These are phyloP conservation scores for Idaea dimidiata DNA, from an alignment of 2,888 invertebrate genomes.

Conservation along the genomic window DNA sequence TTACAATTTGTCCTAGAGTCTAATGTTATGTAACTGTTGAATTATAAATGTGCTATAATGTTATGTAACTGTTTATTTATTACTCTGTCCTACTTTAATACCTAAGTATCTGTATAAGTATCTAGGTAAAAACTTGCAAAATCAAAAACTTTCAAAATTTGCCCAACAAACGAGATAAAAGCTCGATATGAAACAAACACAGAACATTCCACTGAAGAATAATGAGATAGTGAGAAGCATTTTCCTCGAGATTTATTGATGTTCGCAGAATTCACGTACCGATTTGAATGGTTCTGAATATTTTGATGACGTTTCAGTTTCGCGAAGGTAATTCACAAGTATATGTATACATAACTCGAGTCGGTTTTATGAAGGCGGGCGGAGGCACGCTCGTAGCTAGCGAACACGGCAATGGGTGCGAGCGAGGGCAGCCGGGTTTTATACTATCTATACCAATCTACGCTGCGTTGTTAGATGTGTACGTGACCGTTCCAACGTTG, in stretches of 20 bases:
- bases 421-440: neutral
- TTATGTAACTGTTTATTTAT: too few relatives aligned
- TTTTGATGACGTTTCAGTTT: constrained; percentile 21
- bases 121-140: neutral
- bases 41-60: neutral
- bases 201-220: neutral
- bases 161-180: neutral
- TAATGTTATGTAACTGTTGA: neutral
- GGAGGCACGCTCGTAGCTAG: neutral
- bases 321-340: constrained; percentile 16
- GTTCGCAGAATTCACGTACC: constrained; percentile 16
- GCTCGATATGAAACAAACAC: neutral
- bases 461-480: constrained; percentile 35
- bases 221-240: constrained; percentile 4
- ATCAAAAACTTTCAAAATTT: neutral
- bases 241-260: constrained; percentile 14
- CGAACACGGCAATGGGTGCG: neutral
- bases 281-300: constrained; percentile 18
- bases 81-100: too few relatives aligned
- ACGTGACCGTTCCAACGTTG: constrained; percentile 60
- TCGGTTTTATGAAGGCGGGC: constrained; percentile 2
- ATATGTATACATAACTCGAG: constrained; percentile 6
- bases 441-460: neutral
- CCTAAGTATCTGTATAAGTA: neutral
- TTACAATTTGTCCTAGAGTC: neutral